phyloP scores from a whole-genome alignment of 2,797 vertebrate genomes.

The Sphaeramia orbicularis region DNA sequence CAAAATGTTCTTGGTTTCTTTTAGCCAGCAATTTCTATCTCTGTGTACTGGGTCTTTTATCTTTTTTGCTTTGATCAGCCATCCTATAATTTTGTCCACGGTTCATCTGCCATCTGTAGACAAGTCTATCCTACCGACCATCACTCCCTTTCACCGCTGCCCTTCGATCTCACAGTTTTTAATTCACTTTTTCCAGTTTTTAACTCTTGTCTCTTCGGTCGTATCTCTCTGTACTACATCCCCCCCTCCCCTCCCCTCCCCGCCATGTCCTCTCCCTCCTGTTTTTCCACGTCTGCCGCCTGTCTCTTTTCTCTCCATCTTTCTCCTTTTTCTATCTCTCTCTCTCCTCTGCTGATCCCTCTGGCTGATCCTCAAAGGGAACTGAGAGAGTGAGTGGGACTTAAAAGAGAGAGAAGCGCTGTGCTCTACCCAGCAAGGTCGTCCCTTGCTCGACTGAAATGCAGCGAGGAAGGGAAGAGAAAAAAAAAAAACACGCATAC shows the following conservation, averaged over 20 bases:
- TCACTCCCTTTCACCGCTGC: constrained; percentile 2
- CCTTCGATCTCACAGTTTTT: constrained; percentile 12
- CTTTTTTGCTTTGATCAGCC: constrained; percentile 12
- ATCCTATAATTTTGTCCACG: constrained; percentile 26
- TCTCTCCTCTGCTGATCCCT: constrained; percentile 81
- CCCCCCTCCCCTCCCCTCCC: background rate
- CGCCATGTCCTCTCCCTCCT: background rate
- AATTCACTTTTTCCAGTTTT: constrained; percentile 25
- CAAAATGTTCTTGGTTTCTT: constrained; percentile 6
- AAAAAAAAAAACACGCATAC: background rate
- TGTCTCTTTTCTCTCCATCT: constrained; percentile 70
- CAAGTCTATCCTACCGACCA: constrained; percentile 9
- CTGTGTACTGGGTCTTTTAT: background rate
- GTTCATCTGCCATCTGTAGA: constrained; percentile 9
- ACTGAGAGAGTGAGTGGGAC: constrained; percentile 84
- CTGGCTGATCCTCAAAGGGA: constrained; percentile 85
- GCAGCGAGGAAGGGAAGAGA: constrained; percentile 48
- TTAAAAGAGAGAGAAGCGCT: constrained; percentile 83
- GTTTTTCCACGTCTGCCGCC: constrained; percentile 64
- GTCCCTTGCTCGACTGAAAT: constrained; percentile 77
- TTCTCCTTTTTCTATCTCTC: constrained; percentile 70
- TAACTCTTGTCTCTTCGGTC: constrained; percentile 50
- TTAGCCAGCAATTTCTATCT: constrained; percentile 21
- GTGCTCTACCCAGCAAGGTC: constrained; percentile 83
- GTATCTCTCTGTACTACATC: constrained; percentile 15